These are phyloP conservation scores for Dissostichus mawsoni DNA, from an alignment of 2,113 vertebrate species.

Conservation along the genomic window DNA sequence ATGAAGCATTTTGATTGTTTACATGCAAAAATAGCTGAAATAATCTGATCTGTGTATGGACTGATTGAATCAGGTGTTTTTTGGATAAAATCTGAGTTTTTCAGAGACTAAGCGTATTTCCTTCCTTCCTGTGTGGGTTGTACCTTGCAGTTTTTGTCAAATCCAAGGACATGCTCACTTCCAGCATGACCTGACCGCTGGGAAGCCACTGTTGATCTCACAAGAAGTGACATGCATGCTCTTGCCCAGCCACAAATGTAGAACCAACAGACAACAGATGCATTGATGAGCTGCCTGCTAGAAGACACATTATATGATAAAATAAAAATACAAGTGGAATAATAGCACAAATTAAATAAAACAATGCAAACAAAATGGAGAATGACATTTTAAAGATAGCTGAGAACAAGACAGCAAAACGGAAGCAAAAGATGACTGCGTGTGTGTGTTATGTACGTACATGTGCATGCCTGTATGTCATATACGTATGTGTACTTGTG, in stretches of 20 bases:
- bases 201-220: constrained; percentile 45
- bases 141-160: constrained; percentile 50
- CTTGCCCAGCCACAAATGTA: constrained; percentile 14
- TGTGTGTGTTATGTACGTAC: neutral
- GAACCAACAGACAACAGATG: neutral
- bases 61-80: constrained; percentile 20
- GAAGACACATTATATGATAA: neutral
- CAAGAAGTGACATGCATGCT: constrained; percentile 16
- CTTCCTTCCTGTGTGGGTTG: constrained; percentile 47
- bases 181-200: constrained; percentile 47
- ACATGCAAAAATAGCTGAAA: neutral
- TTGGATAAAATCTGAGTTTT: constrained; percentile 37
- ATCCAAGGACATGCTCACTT: constrained; percentile 55
- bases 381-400: neutral
- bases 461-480: constrained; percentile 25
- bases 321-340: neutral
- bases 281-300: neutral
- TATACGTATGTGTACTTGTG: constrained; percentile 53
- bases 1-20: constrained; percentile 9
- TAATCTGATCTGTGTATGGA: constrained; percentile 4
- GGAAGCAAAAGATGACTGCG: neutral
- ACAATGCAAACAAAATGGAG: neutral
- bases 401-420: constrained; percentile 6
- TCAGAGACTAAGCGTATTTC: constrained; percentile 25
- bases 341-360: neutral